Percentiles rank a stretch among this genome's conserved stretches.
These are phyloP conservation scores for Calidris pugnax DNA, from an alignment of 2,113 vertebrate genomes.

Conservation along the genomic window DNA sequence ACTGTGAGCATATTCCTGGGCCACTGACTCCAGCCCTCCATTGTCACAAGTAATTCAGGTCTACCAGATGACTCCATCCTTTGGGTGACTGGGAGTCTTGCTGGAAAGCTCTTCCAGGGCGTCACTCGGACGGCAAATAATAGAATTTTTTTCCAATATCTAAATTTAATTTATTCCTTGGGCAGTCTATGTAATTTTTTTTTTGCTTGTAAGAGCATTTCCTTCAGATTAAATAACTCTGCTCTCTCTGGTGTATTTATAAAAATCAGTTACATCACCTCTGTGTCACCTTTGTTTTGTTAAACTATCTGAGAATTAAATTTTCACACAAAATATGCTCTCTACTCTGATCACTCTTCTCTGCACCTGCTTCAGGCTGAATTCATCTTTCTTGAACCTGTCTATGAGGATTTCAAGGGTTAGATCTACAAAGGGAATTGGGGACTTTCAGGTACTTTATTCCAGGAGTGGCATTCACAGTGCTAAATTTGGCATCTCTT, in stretches of 20 bases:
- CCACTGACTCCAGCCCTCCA: not conserved
- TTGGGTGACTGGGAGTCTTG: not conserved
- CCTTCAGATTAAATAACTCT: not conserved
- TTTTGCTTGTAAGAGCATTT: not conserved
- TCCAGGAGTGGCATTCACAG: not conserved
- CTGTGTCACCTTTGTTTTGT: constrained; percentile 15
- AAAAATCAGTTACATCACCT: not conserved
- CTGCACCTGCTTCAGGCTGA: not conserved
- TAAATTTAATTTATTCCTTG: not conserved
- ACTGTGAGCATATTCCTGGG: not conserved
- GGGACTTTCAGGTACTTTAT: not conserved
- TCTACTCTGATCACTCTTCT: not conserved
- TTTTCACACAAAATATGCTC: not conserved
- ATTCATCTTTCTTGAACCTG: not conserved
- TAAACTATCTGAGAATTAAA: not conserved
- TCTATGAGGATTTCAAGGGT: not conserved
- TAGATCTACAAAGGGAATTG: not conserved
- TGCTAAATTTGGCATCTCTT: not conserved
- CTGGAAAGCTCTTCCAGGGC: not conserved
- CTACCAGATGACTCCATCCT: not conserved
- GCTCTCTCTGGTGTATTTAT: not conserved
- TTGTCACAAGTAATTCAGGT: not conserved
- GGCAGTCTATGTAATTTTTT: not conserved
- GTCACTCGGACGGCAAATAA: not conserved
- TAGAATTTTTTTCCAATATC: not conserved